phyloP scores from a whole-genome alignment of 1,140 invertebrate genomes.

The Cydia amplana region DNA sequence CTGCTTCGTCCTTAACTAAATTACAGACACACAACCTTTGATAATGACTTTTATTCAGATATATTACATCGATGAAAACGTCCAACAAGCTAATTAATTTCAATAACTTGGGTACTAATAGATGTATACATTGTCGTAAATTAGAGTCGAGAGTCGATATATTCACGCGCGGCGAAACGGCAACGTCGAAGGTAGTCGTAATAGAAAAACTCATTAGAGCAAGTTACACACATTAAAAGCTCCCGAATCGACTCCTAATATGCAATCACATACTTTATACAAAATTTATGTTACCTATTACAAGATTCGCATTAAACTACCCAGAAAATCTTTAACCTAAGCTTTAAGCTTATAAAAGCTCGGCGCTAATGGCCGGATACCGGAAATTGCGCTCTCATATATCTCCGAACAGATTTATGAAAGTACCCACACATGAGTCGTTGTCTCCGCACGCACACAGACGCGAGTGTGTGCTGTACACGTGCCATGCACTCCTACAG shows the following conservation, averaged over 20 bases:
- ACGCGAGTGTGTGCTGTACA: slow-evolving; percentile 41
- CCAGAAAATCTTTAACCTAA: slow-evolving; percentile 82
- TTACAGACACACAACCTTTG: not conserved
- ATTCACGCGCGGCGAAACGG: slow-evolving; percentile 32
- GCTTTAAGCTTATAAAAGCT: slow-evolving; percentile 82
- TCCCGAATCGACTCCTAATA: slow-evolving; percentile 77
- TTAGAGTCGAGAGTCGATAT: not conserved
- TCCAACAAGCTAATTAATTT: not conserved
- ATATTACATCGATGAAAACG: not conserved
- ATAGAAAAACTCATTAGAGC: slow-evolving; percentile 70
- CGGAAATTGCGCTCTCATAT: slow-evolving; percentile 93
- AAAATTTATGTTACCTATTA: slow-evolving; percentile 80
- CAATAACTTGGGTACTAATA: not conserved
- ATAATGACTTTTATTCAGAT: not conserved
- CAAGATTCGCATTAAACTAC: slow-evolving; percentile 80
- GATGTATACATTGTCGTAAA: not conserved
- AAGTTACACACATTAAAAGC: slow-evolving; percentile 78
- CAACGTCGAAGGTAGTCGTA: slow-evolving; percentile 40
- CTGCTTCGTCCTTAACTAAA: slow-evolving; percentile 39
- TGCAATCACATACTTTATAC: slow-evolving; percentile 79
- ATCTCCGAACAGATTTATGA: slow-evolving; percentile 92
- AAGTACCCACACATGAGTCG: slow-evolving; percentile 83
- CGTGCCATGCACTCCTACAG: slow-evolving; percentile 42
- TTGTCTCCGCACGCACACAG: slow-evolving; percentile 61
- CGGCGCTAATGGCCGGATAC: slow-evolving; percentile 90